Evolutionary conservation across 2,797 vertebrate genomes (phyloP), one percentile per base, ranked within the genome.

Genomic region (Acipenser transmontanus): DNA sequence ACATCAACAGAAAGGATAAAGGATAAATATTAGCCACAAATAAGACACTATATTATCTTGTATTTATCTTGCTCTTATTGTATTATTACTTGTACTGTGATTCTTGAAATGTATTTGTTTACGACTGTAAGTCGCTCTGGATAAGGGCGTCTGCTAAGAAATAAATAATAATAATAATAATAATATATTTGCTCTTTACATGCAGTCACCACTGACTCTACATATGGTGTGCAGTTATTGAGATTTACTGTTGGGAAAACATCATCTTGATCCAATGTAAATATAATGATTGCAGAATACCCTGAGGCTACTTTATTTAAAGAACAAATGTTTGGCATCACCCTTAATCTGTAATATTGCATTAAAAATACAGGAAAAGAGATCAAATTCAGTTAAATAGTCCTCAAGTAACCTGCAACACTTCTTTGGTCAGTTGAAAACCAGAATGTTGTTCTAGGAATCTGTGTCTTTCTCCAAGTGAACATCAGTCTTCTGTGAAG

Each of bases 401-500:
- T 48, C 0, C 65, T 59, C 34, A 47, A 61, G 51, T 63, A 14
- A 59, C 49, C 17, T 49, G 52, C 59, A 68, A 68, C 73, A 80
- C 73, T 80, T 84, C 85, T 89, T 92, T 88, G 91, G 88, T 77
- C 76, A 74, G 75, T 61, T 67, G 73, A 70, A 66, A 74, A 71
- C 67, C 68, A 65, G 59, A 61, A 64, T 1, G 20, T 71, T 70
- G 69, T 71, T 66, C 72, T 89, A 90, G 72, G 81, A 77, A 49
- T 88, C 87, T 70, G 78, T 71, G 69, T 76, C 72, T 74, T 81
- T 80, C 73, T 84, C 89, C 70, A 78, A 66, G 0, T 52, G 76
- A 71, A 82, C 77, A 56, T 88, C 88, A 54, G 73, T 71, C 65
- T 63, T 83, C 75, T 93, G 90, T 78, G 87, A 86, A 69, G 85